Evolutionary conservation across 2,797 vertebrate genomes (phyloP).

Genomic region (Menidia menidia): DNA sequence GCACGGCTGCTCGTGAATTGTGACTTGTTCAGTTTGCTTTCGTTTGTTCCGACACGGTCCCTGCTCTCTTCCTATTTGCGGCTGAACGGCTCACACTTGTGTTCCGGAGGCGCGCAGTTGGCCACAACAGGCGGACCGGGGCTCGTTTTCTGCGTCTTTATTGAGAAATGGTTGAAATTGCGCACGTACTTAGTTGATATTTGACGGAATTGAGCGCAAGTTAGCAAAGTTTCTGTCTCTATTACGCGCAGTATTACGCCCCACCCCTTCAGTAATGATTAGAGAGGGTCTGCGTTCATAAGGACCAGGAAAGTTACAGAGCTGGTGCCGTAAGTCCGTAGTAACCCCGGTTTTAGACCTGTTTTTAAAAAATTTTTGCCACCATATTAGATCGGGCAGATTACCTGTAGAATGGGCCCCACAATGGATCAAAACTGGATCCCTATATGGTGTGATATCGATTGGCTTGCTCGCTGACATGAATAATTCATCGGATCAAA

Average conservation of each 20-base stretch:
- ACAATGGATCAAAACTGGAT: neutral
- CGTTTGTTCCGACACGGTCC: constrained; percentile 41
- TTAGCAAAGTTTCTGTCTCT: constrained; percentile 75
- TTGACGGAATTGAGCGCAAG: constrained; percentile 58
- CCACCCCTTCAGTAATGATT: constrained; percentile 79
- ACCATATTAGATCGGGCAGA: neutral
- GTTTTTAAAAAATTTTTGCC: neutral
- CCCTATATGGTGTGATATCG: constrained; percentile 15
- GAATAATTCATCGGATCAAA: constrained; percentile 49
- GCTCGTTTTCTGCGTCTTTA: neutral
- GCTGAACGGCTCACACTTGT: constrained; percentile 24
- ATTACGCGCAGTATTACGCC: constrained; percentile 77
- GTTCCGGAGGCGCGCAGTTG: constrained; percentile 27
- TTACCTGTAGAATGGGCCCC: neutral
- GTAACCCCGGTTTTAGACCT: neutral
- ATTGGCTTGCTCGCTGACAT: constrained; percentile 36
- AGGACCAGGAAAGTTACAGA: constrained; percentile 53
- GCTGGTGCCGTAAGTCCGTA: neutral
- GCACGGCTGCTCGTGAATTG: constrained; percentile 39
- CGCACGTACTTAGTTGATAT: constrained; percentile 2
- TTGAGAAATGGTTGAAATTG: neutral
- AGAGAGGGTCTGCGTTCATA: constrained; percentile 51
- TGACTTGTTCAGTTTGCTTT: constrained; percentile 45
- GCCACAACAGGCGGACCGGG: neutral
- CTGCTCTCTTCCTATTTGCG: constrained; percentile 49